Evolutionary conservation across 2,888 invertebrate genomes (phyloP).

Genomic region (Limnephilus auricula): DNA sequence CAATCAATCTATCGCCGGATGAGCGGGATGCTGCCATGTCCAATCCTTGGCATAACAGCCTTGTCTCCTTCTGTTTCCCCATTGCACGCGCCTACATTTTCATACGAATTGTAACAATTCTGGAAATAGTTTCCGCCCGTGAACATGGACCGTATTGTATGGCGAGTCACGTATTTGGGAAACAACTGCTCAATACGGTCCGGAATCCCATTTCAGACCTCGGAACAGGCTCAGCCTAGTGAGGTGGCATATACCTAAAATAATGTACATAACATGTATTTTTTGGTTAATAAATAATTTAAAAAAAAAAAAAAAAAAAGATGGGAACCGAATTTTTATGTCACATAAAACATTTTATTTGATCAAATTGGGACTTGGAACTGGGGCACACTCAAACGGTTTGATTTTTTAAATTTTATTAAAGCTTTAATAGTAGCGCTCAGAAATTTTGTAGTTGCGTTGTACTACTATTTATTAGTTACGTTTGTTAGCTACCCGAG

Average conservation of each 20-base stretch:
- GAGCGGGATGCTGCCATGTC: conserved; percentile 11
- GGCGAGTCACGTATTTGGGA: conserved; percentile 23
- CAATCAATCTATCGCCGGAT: conserved; percentile 38
- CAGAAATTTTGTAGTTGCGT: neutral
- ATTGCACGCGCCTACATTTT: conserved; percentile 30
- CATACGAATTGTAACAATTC: conserved; percentile 35
- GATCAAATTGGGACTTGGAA: neutral
- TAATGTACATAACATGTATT: too few relatives aligned
- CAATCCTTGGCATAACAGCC: neutral
- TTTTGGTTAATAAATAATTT: too few relatives aligned
- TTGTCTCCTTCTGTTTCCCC: conserved; percentile 3
- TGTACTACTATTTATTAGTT: neutral
- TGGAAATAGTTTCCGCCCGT: conserved; percentile 39
- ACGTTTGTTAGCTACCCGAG: too few relatives aligned
- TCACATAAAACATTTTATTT: conserved; percentile 27
- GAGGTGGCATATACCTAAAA: too few relatives aligned
- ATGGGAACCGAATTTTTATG: conserved; percentile 17
- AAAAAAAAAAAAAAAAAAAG: too few relatives aligned
- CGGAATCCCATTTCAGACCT: conserved; percentile 29
- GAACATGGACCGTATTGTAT: conserved; percentile 26
- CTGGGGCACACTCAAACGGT: neutral
- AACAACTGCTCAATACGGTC: conserved; percentile 9
- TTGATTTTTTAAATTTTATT: neutral
- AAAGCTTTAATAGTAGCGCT: neutral
- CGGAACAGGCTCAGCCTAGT: too few relatives aligned